A percentile compares a stretch with the other conserved stretches of the same genome.
Evolutionary conservation across 1,140 invertebrate genomes (phyloP).

Genomic region (Drosophila pachea): DNA sequence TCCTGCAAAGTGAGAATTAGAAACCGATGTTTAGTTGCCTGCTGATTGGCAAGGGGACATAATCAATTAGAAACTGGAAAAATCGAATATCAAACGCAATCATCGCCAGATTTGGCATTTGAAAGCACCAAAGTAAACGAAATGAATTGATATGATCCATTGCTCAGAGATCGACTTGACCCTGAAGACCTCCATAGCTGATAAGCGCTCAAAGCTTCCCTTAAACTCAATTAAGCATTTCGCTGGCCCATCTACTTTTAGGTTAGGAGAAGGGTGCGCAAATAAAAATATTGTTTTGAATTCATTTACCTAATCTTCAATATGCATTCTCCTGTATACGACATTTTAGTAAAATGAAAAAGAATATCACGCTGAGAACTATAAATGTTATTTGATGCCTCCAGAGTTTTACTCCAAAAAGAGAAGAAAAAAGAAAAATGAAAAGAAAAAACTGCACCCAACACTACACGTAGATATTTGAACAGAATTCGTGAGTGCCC

Average conservation of each 20-base stretch:
- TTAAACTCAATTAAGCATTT: background rate
- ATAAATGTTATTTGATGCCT: background rate
- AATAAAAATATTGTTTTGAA: background rate
- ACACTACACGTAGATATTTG: background rate
- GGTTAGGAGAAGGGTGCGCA: background rate
- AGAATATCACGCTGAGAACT: background rate
- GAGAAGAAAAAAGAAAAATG: background rate
- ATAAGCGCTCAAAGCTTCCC: constrained; percentile 10
- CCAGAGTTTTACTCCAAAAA: background rate
- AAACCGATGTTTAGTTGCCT: background rate
- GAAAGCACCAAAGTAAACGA: constrained; percentile 10
- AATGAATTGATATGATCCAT: constrained; percentile 21
- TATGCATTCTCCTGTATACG: too few species aligned
- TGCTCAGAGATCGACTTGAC: constrained; percentile 5
- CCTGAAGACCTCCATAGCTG: background rate
- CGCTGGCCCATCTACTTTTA: background rate
- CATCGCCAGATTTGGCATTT: background rate
- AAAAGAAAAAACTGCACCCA: background rate
- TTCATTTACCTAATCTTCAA: too few species aligned
- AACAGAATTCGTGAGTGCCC: constrained; percentile 4
- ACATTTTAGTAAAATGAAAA: background rate
- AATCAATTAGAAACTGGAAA: constrained; percentile 3
- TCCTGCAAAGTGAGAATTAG: constrained; percentile 44
- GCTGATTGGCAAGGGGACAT: background rate
- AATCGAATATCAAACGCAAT: background rate